A percentile compares a stretch with the other conserved stretches of the same genome.
Evolutionary conservation across 2,888 invertebrate genomes (phyloP).

Genomic region (Lithophane leautieri): DNA sequence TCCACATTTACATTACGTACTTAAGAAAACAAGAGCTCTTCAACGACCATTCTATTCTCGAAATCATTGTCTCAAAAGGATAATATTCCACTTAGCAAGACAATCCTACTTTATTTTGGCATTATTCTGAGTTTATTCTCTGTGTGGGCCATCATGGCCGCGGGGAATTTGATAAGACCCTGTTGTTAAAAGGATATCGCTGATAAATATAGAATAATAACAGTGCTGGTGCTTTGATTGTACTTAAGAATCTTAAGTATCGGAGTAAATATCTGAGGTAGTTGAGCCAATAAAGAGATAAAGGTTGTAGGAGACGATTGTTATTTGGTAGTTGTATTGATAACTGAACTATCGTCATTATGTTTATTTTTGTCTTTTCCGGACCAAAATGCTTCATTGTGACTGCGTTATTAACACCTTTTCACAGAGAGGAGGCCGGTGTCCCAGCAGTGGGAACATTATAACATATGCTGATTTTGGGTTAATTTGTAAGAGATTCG

Average conservation of each 20-base stretch:
- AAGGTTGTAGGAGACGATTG: constrained; percentile 3
- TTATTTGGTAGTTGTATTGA: constrained; percentile 26
- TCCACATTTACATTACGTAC: constrained; percentile 60
- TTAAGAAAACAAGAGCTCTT: constrained; percentile 64
- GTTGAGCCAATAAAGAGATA: constrained; percentile 22
- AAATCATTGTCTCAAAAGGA: constrained; percentile 76
- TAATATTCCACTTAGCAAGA: constrained; percentile 76
- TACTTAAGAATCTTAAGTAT: constrained; percentile 22
- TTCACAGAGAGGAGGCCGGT: not conserved
- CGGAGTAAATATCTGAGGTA: constrained; percentile 6
- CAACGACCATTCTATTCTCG: constrained; percentile 57
- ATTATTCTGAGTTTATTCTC: constrained; percentile 70
- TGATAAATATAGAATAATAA: constrained; percentile 48
- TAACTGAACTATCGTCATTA: not conserved
- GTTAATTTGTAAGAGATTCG: not conserved
- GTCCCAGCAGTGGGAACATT: not conserved
- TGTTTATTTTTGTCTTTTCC: not conserved
- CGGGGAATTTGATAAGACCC: constrained; percentile 61
- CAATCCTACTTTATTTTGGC: constrained; percentile 73
- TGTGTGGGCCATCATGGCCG: constrained; percentile 64
- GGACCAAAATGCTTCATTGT: not conserved
- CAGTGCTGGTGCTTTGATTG: constrained; percentile 29
- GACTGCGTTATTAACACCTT: not conserved
- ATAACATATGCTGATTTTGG: not conserved
- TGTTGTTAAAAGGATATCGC: constrained; percentile 52